phyloP scores from a whole-genome alignment of 2,113 vertebrate species.

The Eulemur macaco region DNA sequence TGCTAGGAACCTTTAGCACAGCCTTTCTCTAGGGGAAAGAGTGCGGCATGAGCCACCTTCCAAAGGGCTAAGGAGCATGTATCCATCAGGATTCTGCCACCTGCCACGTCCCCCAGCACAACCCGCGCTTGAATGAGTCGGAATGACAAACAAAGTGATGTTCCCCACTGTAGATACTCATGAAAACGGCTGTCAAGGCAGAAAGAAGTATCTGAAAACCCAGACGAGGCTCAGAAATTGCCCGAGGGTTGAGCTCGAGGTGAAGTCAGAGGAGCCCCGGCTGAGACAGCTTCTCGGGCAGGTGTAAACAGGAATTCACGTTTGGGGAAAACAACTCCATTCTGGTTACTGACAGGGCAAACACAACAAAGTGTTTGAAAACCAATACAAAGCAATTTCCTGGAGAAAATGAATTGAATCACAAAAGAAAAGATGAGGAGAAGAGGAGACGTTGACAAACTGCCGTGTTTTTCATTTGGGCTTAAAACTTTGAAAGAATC shows the following conservation, averaged over 20 bases:
- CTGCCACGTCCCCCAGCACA: neutral
- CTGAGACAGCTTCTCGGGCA: neutral
- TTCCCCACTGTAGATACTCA: neutral
- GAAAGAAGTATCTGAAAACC: neutral
- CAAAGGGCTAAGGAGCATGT: neutral
- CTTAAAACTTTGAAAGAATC: neutral
- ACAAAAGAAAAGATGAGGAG: neutral
- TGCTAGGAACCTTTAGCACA: neutral
- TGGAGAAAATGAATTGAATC: constrained; percentile 35
- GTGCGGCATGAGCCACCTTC: neutral
- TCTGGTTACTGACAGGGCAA: neutral
- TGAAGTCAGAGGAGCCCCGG: neutral
- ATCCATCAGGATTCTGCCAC: no score
- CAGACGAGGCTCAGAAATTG: neutral
- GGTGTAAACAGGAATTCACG: neutral
- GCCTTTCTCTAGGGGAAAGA: neutral
- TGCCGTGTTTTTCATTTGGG: neutral
- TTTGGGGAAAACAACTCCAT: neutral
- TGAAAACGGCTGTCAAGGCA: neutral
- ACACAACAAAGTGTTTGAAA: neutral
- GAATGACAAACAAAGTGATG: no score
- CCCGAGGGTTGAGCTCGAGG: no score
- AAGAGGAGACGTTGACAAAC: neutral
- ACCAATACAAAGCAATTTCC: neutral
- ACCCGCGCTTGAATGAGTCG: neutral